These are phyloP conservation scores for Sinohyriopsis cumingii DNA, from an alignment of 2,888 invertebrate species.

Conservation along the genomic window DNA sequence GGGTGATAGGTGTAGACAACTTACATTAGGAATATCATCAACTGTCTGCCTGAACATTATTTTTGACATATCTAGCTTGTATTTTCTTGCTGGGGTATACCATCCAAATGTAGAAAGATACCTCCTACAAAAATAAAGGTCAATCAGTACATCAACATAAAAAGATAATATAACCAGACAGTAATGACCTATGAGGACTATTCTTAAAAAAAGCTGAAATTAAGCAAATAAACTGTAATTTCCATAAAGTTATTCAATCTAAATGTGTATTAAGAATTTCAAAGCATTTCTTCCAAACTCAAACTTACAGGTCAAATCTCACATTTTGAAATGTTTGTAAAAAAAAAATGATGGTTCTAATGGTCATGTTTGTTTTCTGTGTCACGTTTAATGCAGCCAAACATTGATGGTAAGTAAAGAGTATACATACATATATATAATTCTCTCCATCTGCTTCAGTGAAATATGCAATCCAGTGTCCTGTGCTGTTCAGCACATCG, in stretches of 20 bases:
- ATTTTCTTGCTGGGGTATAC: slow-evolving; percentile 54
- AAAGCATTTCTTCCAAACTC: background rate
- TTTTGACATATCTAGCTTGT: slow-evolving; percentile 51
- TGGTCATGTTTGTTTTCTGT: too few species aligned
- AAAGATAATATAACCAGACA: too few species aligned
- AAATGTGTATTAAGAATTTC: too few species aligned
- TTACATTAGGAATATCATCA: slow-evolving; percentile 52
- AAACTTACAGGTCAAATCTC: background rate
- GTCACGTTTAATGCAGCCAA: too few species aligned
- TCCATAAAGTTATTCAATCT: background rate
- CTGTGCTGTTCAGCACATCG: too few species aligned
- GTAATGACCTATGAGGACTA: too few species aligned
- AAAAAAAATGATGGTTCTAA: too few species aligned
- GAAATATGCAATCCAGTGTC: too few species aligned
- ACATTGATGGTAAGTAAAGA: too few species aligned
- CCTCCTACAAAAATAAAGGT: slow-evolving; percentile 31
- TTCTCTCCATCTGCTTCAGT: too few species aligned
- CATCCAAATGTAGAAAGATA: slow-evolving; percentile 53
- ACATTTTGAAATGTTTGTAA: too few species aligned
- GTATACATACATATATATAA: too few species aligned
- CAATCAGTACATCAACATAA: background rate
- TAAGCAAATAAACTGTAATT: background rate
- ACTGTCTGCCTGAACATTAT: slow-evolving; percentile 52
- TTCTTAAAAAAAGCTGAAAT: background rate
- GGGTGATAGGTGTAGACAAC: background rate